Percentiles rank a stretch among this genome's conserved stretches.
Evolutionary conservation across 2,888 invertebrate genomes (phyloP).

Genomic region (Odontothrips loti): DNA sequence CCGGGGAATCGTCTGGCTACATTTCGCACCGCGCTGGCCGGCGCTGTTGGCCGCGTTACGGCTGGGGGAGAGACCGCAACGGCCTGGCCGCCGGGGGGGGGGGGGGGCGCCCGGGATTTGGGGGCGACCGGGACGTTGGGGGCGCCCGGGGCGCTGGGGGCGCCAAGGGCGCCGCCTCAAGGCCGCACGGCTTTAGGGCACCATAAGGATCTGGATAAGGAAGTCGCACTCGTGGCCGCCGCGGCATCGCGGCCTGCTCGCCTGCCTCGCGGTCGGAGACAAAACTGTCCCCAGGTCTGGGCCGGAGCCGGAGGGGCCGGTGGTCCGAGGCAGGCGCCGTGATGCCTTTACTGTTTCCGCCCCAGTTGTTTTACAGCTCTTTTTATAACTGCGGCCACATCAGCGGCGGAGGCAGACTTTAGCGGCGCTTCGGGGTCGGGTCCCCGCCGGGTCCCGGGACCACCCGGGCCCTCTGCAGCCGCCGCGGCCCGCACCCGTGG

Average conservation of each 20-base stretch:
- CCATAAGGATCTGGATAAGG: too few species aligned
- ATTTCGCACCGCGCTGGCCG: background rate
- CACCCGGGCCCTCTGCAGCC: background rate
- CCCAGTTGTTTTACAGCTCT: constrained; percentile 24
- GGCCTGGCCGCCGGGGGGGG: too few species aligned
- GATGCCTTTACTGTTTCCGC: constrained; percentile 8
- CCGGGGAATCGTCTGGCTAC: background rate
- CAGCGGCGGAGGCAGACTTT: constrained; percentile 7
- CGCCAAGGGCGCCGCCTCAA: too few species aligned
- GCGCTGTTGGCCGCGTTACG: too few species aligned
- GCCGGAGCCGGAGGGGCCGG: constrained; percentile 12
- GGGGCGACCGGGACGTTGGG: too few species aligned
- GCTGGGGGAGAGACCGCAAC: too few species aligned
- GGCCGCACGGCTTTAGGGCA: too few species aligned
- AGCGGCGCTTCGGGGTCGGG: background rate
- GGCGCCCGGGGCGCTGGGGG: too few species aligned
- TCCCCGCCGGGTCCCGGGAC: background rate
- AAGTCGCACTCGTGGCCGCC: too few species aligned
- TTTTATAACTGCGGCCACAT: constrained; percentile 22
- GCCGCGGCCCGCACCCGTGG: background rate
- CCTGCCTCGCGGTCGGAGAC: too few species aligned
- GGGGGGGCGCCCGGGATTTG: too few species aligned
- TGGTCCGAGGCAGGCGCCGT: background rate
- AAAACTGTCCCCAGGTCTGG: background rate
- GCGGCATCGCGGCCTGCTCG: too few species aligned